phyloP scores from a whole-genome alignment of 1,140 invertebrate species.

The Heliconius eleuchia region DNA sequence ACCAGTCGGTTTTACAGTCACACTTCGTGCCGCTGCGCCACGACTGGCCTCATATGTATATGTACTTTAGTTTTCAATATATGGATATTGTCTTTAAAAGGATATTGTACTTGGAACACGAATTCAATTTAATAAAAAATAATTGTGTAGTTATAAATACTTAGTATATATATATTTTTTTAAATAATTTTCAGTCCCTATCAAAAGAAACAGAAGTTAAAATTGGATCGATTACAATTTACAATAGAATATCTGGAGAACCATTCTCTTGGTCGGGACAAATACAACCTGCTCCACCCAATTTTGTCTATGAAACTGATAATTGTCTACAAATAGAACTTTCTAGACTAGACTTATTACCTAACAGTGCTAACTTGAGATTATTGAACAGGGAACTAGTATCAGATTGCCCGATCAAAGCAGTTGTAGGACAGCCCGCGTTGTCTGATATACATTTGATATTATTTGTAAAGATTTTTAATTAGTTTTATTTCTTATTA shows the following conservation, averaged over 20 bases:
- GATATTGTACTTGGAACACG: no score
- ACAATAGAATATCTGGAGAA: slow-evolving; percentile 62
- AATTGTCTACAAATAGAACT: slow-evolving; percentile 53
- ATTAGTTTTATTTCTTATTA: neutral
- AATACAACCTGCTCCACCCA: slow-evolving; percentile 44
- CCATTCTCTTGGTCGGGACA: slow-evolving; percentile 57
- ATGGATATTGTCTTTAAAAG: no score
- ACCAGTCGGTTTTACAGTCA: no score
- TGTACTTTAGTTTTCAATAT: no score
- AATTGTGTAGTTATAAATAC: no score
- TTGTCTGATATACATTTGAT: slow-evolving; percentile 57
- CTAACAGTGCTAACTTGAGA: slow-evolving; percentile 60
- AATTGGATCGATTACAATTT: slow-evolving; percentile 54
- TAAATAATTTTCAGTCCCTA: slow-evolving; percentile 49
- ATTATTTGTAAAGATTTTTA: slow-evolving; percentile 47
- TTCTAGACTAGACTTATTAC: slow-evolving; percentile 55
- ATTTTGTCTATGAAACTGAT: slow-evolving; percentile 38
- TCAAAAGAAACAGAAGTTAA: slow-evolving; percentile 41
- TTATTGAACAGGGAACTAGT: slow-evolving; percentile 54
- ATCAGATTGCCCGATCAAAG: slow-evolving; percentile 47
- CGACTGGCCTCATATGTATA: no score
- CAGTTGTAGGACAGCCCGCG: slow-evolving; percentile 51
- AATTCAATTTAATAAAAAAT: no score
- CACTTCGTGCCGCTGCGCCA: no score
- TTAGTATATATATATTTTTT: neutral